Base-by-base conservation (phyloP, 2,113 vertebrate species). In the Platanista minor region DNA sequence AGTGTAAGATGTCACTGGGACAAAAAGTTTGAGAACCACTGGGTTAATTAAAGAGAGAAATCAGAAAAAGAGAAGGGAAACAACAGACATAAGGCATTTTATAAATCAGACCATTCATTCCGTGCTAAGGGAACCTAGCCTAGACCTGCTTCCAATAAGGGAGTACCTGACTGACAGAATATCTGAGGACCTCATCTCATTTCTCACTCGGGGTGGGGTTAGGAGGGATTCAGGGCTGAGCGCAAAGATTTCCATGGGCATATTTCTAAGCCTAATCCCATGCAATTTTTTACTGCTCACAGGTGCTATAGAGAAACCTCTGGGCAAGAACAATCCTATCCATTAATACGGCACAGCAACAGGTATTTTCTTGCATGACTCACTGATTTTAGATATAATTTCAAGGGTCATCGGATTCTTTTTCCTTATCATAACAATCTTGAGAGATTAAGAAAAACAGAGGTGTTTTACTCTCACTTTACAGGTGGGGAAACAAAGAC, bases 41-140 rank as follows among this genome's bases (percentile, higher is more conserved):
- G 11, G 52, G 64, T 94, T 96, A 90, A 96, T 96, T 98, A 92
- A 94, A 96, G 66, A 94, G 52, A 95, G 83, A 95, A 95, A 96
- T 95, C 94, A 95, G 57, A 43, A 90, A 92, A 92, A 75, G 46
- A 89, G 62, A 96, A 94, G 72, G 36, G 41, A 93, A 71, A 54
- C 64, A 90, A 61, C 52, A 81, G 33, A 85, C 61, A 41, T 25
- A 75, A 85, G 43, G 41, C n/a, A 36, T 80, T 90, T 62, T 90
- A 71, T 93, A 96, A 95, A 81, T 85, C 54, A 33, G 39, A 67
- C 41, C 36, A 23, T 71, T 93, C 82, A 67, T 78, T 95, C n/a
- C 0, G 6, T 80, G 49, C 64, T 92, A 83, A 43, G 43, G 62
- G 69, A 96, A 43, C 21, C 43, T 21, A 46, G 8, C 43, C 66